Percentiles rank a stretch among this genome's conserved stretches.
phyloP scores from a whole-genome alignment of 2,113 vertebrate species.

The Paracyprichromis sp. region DNA sequence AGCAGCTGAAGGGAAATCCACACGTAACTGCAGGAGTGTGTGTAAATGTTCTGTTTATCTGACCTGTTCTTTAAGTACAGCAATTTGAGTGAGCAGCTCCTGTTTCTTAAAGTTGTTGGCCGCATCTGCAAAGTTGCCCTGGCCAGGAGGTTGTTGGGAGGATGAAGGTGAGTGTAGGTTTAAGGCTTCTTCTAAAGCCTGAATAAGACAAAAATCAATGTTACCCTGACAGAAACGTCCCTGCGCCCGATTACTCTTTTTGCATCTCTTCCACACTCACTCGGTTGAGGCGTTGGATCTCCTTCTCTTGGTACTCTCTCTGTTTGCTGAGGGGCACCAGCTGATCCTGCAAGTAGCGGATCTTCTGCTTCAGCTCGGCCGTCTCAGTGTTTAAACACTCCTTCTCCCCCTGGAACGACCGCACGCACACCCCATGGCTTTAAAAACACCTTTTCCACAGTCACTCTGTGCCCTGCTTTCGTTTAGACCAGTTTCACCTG shows the following conservation, averaged over 20 bases:
- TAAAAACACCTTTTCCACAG: neutral
- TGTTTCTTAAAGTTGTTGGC: conserved; percentile 76
- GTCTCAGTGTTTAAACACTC: conserved; percentile 84
- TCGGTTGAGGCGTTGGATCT: conserved; percentile 94
- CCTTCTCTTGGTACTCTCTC: conserved; percentile 93
- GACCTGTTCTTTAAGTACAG: conserved; percentile 69
- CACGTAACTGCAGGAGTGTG: neutral
- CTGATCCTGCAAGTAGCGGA: conserved; percentile 89
- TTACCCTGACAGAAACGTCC: neutral
- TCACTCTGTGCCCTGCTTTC: neutral
- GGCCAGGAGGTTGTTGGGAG: conserved; percentile 69
- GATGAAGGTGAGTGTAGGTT: conserved; percentile 80
- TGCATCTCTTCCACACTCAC: conserved; percentile 50
- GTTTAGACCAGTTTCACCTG: neutral
- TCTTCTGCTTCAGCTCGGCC: conserved; percentile 86
- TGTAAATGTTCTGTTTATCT: neutral
- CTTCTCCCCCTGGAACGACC: conserved; percentile 78
- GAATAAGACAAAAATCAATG: neutral
- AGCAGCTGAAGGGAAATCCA: neutral
- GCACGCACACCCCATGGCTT: neutral
- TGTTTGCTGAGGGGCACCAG: conserved; percentile 86
- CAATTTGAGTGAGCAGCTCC: conserved; percentile 90
- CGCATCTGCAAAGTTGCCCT: conserved; percentile 68
- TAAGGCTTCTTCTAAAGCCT: conserved; percentile 92
- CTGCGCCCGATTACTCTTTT: neutral